These are phyloP conservation scores for Manduca sexta DNA, from an alignment of 1,140 invertebrate genomes.

Conservation along the genomic window DNA sequence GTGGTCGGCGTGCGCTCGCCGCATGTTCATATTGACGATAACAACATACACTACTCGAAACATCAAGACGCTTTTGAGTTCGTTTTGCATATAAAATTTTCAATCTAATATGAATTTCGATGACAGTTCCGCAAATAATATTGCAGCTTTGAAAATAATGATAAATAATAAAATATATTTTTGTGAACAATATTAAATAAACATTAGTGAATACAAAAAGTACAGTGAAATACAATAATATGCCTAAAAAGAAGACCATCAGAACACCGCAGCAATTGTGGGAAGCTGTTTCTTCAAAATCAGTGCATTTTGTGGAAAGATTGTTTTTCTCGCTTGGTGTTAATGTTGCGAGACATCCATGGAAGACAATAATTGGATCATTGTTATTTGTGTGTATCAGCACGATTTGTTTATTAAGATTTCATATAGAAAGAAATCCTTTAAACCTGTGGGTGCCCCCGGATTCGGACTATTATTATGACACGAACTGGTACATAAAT, in stretches of 20 bases:
- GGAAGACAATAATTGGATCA: slow-evolving; percentile 70
- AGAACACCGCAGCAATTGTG: slow-evolving; percentile 55
- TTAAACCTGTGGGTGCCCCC: slow-evolving; percentile 82
- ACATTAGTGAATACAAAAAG: background rate
- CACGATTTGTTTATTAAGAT: slow-evolving; percentile 74
- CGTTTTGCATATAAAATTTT: no score
- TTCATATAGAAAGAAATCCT: slow-evolving; percentile 79
- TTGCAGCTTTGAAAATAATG: no score
- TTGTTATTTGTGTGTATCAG: slow-evolving; percentile 70
- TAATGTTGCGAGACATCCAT: slow-evolving; percentile 69
- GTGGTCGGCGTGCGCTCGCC: background rate
- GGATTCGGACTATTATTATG: slow-evolving; percentile 78
- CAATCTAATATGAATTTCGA: no score
- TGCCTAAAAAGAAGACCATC: slow-evolving; percentile 49
- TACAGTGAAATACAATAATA: slow-evolving; percentile 10
- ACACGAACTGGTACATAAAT: slow-evolving; percentile 82
- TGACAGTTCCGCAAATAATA: no score
- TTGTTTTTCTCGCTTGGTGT: slow-evolving; percentile 71
- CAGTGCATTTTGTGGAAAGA: slow-evolving; percentile 59
- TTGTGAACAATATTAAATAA: background rate
- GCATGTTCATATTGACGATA: background rate
- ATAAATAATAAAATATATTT: no score
- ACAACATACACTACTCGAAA: no score
- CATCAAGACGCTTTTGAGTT: no score
- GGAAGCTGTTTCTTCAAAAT: slow-evolving; percentile 53